These are phyloP conservation scores for Terrapene triunguis DNA, from an alignment of 2,113 vertebrate species.

Conservation along the genomic window DNA sequence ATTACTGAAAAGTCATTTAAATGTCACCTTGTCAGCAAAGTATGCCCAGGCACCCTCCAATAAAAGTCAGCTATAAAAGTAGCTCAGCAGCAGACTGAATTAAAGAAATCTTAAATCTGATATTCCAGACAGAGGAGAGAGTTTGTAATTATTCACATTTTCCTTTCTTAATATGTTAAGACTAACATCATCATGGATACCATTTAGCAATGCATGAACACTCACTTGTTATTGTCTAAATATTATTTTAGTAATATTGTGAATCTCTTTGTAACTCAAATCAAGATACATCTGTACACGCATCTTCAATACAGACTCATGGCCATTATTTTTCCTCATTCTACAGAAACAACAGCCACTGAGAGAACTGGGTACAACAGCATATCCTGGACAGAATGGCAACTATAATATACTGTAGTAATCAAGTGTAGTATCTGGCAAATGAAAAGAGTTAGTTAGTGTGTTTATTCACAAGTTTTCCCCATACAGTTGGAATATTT, in stretches of 20 bases:
- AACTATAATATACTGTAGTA: not conserved
- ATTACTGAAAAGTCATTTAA: slow-evolving; percentile 65
- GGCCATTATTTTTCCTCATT: not conserved
- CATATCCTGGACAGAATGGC: not conserved
- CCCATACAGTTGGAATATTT: not conserved
- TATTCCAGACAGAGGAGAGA: not conserved
- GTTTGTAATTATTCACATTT: not conserved
- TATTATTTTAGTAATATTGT: not conserved
- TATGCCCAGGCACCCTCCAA: not conserved
- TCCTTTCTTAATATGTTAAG: not conserved
- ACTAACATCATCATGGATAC: not conserved
- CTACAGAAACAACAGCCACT: not conserved
- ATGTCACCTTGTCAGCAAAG: slow-evolving; percentile 38
- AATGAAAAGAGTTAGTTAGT: not conserved
- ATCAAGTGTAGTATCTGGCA: too few relatives aligned
- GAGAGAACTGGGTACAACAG: not conserved
- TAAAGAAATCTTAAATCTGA: not conserved
- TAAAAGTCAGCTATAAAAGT: not conserved
- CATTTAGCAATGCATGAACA: not conserved
- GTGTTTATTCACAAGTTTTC: not conserved
- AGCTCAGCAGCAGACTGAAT: not conserved
- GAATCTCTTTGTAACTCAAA: not conserved
- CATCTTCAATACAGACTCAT: not conserved
- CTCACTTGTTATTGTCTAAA: not conserved
- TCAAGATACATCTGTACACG: not conserved